phyloP scores from a whole-genome alignment of 2,113 vertebrate genomes.

The Symphodus melops region DNA sequence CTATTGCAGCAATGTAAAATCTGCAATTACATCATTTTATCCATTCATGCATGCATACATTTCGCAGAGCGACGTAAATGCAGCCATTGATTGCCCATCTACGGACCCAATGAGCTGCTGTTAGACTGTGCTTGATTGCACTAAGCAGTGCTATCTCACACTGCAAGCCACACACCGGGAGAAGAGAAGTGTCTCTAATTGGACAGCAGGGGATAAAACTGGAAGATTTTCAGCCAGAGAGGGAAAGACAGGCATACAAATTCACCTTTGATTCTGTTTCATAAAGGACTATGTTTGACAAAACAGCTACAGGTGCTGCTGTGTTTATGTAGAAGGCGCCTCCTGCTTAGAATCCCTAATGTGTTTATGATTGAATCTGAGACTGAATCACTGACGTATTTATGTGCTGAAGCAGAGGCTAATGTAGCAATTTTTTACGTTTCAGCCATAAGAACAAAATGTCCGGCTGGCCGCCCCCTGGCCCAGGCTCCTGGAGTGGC shows the following conservation, averaged over 20 bases:
- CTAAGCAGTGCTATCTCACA: conserved; percentile 47
- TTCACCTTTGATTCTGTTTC: no score
- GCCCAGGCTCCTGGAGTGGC: conserved; percentile 90
- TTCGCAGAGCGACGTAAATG: conserved; percentile 13
- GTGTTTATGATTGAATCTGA: no score
- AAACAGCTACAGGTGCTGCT: no score
- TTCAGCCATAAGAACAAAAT: conserved; percentile 94
- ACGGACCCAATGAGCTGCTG: conserved; percentile 7
- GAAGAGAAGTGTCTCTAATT: conserved; percentile 50
- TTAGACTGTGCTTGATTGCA: conserved; percentile 38
- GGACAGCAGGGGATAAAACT: conserved; percentile 32
- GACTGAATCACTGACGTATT: no score
- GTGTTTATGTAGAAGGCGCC: no score
- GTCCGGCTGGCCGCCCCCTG: conserved; percentile 92
- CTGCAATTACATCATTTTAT: conserved; percentile 28
- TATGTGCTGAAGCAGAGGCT: neutral
- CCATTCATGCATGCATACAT: neutral
- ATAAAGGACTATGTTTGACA: neutral
- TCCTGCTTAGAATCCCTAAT: no score
- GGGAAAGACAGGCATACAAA: neutral
- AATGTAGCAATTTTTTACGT: neutral
- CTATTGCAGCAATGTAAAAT: conserved; percentile 51
- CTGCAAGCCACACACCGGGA: conserved; percentile 1
- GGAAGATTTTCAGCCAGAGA: neutral
- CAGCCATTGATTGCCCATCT: conserved; percentile 34